phyloP scores from a whole-genome alignment of 2,113 vertebrate species.

The Polypterus bichir region DNA sequence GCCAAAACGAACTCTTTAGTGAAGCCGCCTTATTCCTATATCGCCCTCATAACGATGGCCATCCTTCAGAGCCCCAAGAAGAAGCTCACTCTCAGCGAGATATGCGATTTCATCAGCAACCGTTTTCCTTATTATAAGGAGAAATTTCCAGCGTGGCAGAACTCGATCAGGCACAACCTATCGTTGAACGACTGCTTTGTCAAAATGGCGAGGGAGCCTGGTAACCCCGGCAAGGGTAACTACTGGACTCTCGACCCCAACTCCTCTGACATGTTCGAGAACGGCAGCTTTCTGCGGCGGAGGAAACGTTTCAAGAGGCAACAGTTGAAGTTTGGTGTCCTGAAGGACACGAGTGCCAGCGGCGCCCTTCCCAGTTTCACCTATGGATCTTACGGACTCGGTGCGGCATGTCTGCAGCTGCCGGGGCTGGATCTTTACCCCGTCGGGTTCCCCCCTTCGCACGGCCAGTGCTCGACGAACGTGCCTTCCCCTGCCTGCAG shows the following conservation, averaged over 20 bases:
- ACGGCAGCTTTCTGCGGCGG: constrained; percentile 57
- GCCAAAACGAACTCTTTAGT: constrained; percentile 42
- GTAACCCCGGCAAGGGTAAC: constrained; percentile 62
- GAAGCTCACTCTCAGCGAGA: constrained; percentile 59
- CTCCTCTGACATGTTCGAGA: constrained; percentile 66
- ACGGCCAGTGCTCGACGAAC: constrained; percentile 30
- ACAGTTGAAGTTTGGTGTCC: constrained; percentile 42
- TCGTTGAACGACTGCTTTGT: constrained; percentile 63
- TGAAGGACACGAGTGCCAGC: constrained; percentile 46
- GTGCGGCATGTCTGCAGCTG: constrained; percentile 40
- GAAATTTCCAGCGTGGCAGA: constrained; percentile 67
- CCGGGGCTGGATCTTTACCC: constrained; percentile 50
- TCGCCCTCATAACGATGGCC: constrained; percentile 62
- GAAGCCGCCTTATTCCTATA: constrained; percentile 64
- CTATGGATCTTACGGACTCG: constrained; percentile 42
- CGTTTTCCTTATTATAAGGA: constrained; percentile 57
- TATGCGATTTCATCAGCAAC: constrained; percentile 62
- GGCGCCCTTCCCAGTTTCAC: constrained; percentile 33
- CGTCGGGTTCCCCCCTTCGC: constrained; percentile 23
- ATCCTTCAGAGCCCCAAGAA: constrained; percentile 63
- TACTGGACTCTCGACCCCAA: constrained; percentile 66
- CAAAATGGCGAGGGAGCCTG: constrained; percentile 60
- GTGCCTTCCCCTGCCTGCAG: constrained; percentile 45
- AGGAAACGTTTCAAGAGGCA: constrained; percentile 63
- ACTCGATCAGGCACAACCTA: constrained; percentile 61